These are phyloP conservation scores for Parnassius apollo DNA, from an alignment of 2,888 invertebrate genomes.

Conservation along the genomic window DNA sequence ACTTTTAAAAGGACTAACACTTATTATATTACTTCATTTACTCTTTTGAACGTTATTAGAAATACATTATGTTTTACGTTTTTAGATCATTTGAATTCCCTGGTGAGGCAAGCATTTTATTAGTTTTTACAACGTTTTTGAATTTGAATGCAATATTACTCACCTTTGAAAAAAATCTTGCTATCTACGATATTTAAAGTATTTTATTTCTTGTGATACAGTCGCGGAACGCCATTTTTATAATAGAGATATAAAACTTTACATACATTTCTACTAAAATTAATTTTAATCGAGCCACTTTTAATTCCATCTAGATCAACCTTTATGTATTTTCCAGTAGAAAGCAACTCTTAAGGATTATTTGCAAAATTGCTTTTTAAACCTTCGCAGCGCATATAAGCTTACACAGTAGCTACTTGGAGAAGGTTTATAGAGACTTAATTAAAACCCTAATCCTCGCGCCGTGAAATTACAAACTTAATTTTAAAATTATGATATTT, in stretches of 20 bases:
- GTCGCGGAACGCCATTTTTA: not conserved
- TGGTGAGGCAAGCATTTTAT: too few species aligned
- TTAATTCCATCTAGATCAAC: not conserved
- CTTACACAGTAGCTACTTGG: not conserved
- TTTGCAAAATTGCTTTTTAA: conserved; percentile 21
- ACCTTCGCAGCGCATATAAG: conserved; percentile 8
- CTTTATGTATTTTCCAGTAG: conserved; percentile 3
- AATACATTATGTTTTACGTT: too few species aligned
- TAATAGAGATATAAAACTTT: too few species aligned
- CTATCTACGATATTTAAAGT: not conserved
- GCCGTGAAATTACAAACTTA: conserved; percentile 4
- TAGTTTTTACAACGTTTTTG: too few species aligned
- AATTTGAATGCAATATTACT: too few species aligned
- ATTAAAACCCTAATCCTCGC: conserved; percentile 18
- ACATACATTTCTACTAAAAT: too few species aligned
- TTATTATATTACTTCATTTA: too few species aligned
- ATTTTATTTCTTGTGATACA: not conserved
- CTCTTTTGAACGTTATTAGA: too few species aligned
- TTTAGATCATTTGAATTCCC: too few species aligned
- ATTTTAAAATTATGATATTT: not conserved
- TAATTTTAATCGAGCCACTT: too few species aligned
- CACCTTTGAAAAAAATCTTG: too few species aligned
- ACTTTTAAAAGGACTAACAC: too few species aligned
- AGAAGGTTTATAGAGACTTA: conserved; percentile 1
- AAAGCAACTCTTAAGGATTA: conserved; percentile 16